Conservation (phyloP, 2,113 vertebrate genomes). For the Heptranchias perlo region DNA sequence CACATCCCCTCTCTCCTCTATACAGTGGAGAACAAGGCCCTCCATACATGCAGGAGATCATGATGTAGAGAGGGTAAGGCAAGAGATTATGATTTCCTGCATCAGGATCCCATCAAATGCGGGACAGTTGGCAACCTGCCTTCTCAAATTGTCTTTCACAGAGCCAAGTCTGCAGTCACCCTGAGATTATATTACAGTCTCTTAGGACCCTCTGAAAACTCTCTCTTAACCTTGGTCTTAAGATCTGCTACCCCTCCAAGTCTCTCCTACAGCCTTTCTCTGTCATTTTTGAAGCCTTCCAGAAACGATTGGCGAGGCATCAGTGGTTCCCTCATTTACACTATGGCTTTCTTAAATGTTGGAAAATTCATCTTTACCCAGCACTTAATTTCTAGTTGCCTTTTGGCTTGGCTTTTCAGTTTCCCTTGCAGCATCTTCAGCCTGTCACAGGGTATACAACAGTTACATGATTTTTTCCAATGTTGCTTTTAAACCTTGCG, state of each 20-base stretch:
- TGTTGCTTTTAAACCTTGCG: slow-evolving; percentile 31
- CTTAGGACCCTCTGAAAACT: neutral
- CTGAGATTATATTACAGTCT: neutral
- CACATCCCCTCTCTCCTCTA: neutral
- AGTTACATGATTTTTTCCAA: slow-evolving; percentile 34
- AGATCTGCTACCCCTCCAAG: neutral
- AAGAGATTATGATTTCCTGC: neutral
- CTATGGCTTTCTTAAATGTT: slow-evolving; percentile 1
- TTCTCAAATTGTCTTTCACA: neutral
- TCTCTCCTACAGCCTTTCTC: neutral
- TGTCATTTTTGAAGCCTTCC: neutral
- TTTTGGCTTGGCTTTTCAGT: slow-evolving; percentile 10
- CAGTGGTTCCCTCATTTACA: slow-evolving; percentile 7
- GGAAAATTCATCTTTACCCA: slow-evolving; percentile 28
- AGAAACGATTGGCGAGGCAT: neutral
- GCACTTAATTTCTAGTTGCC: slow-evolving; percentile 32
- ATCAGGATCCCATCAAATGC: neutral
- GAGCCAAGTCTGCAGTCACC: neutral
- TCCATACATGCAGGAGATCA: neutral
- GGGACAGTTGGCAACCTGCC: neutral
- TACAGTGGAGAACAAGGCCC: too few species aligned
- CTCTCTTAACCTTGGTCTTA: neutral
- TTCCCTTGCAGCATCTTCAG: slow-evolving; percentile 17
- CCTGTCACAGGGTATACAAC: slow-evolving; percentile 23
- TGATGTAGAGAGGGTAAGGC: neutral